Conservation (phyloP, 2,797 vertebrate species). For the Anniella stebbinsi region DNA sequence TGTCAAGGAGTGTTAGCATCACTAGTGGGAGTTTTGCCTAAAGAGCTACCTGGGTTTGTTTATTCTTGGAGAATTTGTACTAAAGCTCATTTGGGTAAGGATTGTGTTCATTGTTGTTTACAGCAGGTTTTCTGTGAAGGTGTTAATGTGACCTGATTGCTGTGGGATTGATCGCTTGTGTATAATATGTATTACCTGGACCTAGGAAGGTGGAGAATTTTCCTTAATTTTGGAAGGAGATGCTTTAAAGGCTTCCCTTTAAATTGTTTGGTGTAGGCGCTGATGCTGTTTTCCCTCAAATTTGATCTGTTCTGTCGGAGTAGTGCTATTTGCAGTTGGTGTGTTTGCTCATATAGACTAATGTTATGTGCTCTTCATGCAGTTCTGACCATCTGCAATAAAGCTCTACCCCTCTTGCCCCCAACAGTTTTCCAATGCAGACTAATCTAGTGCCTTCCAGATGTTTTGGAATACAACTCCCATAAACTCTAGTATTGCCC, state of each 20-base stretch:
- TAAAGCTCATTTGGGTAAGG: background rate
- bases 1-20: background rate
- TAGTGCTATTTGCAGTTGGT: background rate
- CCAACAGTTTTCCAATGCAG: background rate
- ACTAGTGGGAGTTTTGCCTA: background rate
- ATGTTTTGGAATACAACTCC: no score
- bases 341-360: background rate
- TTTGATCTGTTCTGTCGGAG: background rate
- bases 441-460: no score
- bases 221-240: background rate
- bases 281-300: background rate
- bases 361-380: background rate
- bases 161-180: background rate
- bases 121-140: background rate
- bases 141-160: background rate
- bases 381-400: background rate
- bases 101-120: background rate
- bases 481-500: no score
- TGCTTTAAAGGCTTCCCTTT: background rate
- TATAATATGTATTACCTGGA: background rate
- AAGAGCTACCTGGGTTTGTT: background rate
- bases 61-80: background rate
- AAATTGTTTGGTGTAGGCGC: background rate
- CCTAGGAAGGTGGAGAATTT: background rate
- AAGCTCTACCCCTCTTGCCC: background rate